Percentiles rank a stretch among this genome's conserved stretches.
Evolutionary conservation across 2,113 vertebrate genomes (phyloP).

Genomic region (Picathartes gymnocephalus): DNA sequence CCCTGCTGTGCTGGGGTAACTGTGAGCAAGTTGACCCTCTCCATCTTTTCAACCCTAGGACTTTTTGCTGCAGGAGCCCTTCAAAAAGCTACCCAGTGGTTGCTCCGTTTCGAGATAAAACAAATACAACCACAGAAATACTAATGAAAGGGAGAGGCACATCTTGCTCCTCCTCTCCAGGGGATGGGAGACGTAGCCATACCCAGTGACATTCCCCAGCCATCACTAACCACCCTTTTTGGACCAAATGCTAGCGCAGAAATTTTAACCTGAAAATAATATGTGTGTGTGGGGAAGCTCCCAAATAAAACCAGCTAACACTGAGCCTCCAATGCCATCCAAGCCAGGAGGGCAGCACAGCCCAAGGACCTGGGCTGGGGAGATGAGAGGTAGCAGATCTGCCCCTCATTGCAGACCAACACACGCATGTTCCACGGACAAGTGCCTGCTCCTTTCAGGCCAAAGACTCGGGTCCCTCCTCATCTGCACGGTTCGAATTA

Average conservation of each 20-base stretch:
- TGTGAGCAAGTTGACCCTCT: neutral
- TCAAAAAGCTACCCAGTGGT: neutral
- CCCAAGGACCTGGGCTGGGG: neutral
- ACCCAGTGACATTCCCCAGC: neutral
- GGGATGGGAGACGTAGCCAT: fast-evolving
- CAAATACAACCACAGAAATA: neutral
- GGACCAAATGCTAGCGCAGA: fast-evolving
- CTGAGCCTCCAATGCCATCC: neutral
- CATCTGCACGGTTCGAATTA: conserved; percentile 86
- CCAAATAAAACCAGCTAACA: neutral
- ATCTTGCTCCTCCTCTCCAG: neutral
- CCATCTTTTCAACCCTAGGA: neutral
- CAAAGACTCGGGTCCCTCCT: conserved; percentile 65
- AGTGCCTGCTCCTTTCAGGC: conserved; percentile 45
- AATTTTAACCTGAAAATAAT: neutral
- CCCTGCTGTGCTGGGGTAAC: fast-evolving
- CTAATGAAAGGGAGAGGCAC: neutral
- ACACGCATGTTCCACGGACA: neutral
- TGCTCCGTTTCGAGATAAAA: neutral
- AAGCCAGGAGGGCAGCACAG: neutral
- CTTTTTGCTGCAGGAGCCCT: neutral
- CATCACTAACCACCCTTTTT: neutral
- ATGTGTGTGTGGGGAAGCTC: fast-evolving
- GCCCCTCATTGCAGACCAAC: neutral
- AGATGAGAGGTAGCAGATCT: neutral